Evolutionary conservation across 2,888 invertebrate genomes (phyloP).

Genomic region (Lymantria dispar): DNA sequence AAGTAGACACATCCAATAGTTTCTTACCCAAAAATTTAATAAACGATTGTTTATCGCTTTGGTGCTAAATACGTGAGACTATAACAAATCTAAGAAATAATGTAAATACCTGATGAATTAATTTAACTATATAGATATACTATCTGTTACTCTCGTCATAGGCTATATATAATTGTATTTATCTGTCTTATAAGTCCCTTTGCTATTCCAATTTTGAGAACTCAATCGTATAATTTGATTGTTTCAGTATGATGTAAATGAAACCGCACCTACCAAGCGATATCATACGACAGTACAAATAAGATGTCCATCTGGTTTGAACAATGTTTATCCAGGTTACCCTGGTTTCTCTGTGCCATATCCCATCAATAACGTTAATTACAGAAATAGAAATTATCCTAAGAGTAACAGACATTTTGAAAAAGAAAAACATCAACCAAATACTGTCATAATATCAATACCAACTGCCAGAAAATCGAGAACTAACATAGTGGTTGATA

Average conservation of each 20-base stretch:
- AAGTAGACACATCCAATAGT: too few species aligned
- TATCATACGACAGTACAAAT: conserved; percentile 8
- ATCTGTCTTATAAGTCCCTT: too few species aligned
- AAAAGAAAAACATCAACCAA: conserved; percentile 7
- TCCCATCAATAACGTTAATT: not conserved
- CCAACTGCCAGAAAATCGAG: conserved; percentile 17
- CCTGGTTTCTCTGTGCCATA: not conserved
- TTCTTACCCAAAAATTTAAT: too few species aligned
- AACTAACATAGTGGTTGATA: conserved; percentile 41
- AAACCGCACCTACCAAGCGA: conserved; percentile 11
- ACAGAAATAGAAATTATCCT: not conserved
- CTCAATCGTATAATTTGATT: not conserved
- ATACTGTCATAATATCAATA: conserved; percentile 21
- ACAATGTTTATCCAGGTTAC: conserved; percentile 3
- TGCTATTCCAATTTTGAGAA: too few species aligned
- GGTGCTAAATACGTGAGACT: too few species aligned
- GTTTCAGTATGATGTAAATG: conserved; percentile 26
- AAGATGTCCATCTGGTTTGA: conserved; percentile 8
- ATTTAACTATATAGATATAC: too few species aligned
- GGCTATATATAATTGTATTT: too few species aligned
- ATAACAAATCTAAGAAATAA: too few species aligned
- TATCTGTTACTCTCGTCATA: too few species aligned
- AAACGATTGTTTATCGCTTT: too few species aligned
- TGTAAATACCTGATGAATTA: too few species aligned
- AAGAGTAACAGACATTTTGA: conserved; percentile 2